Conservation (phyloP, 2,888 invertebrate species). For the Pimpla rufipes region DNA sequence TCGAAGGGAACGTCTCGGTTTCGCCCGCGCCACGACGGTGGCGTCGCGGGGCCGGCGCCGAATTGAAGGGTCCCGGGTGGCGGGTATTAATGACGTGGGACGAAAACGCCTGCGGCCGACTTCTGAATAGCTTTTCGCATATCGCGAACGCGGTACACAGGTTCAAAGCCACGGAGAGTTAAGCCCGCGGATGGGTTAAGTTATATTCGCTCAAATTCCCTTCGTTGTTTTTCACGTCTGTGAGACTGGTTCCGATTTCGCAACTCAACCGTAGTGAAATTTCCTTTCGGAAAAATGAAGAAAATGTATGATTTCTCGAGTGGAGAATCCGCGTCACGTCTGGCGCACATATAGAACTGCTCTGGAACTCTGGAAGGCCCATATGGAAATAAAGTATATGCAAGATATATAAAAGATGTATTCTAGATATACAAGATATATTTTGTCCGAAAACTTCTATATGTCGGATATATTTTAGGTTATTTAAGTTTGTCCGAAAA, state of each 20-base stretch:
- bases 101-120: slow-evolving; percentile 36
- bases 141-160: slow-evolving; percentile 12
- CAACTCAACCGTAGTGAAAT: neutral
- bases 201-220: slow-evolving; percentile 36
- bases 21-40: slow-evolving; percentile 1
- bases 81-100: slow-evolving; percentile 51
- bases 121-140: slow-evolving; percentile 44
- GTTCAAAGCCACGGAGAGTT: slow-evolving; percentile 20
- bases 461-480: too few species aligned
- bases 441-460: too few species aligned
- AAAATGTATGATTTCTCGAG: too few species aligned
- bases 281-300: neutral
- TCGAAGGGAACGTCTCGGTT: slow-evolving; percentile 21
- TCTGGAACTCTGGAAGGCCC: too few species aligned
- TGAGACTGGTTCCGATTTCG: neutral
- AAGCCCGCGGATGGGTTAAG: slow-evolving; percentile 16
- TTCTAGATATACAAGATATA: too few species aligned
- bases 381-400: too few species aligned
- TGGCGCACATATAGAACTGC: too few species aligned
- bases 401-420: too few species aligned
- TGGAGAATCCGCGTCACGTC: too few species aligned
- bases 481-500: too few species aligned
- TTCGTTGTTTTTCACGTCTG: slow-evolving; percentile 29
- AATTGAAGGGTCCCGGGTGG: slow-evolving; percentile 31
- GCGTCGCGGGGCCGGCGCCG: slow-evolving; percentile 14